Base-by-base conservation (phyloP, 2,113 vertebrate species). In the Henicopernis longicauda region DNA sequence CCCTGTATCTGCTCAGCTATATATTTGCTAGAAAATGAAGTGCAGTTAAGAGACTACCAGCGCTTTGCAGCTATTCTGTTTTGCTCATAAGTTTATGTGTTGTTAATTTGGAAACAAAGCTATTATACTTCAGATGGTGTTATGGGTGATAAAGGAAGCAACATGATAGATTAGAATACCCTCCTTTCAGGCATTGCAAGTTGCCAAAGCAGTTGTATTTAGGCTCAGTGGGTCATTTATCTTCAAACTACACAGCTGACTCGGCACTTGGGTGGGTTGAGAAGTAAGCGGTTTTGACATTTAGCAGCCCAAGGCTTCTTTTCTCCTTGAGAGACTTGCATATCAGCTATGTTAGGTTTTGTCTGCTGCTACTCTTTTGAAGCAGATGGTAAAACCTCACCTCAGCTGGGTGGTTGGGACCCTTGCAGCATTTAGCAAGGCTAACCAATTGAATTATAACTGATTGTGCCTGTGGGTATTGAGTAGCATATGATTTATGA, bases 301-400 rank as follows among this genome's bases (percentile, higher is more conserved):
- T 95, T 87, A 94, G 79, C 76, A 86, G 93, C 89, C 97, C 45
- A 77, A 97, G 96, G 92, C 90, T 96, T 94, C 93, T 95, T 96
- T 97, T 95, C 94, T 98, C 89, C 96, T 98, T 97, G 93, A 95
- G 89, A 97, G 84, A 96, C 81, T 96, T 95, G 78, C 82, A 44
- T 72, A 89, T 93, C 93, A 95, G 67, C 73, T 93, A 72, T 32
- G 61, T 72, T 87, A n/a, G 29, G 14, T 95, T 96, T 93, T 90
- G 40, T 90, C 70, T 96, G 62, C 81, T 95, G 71, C 58, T 95
- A 65, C 47, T 89, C 47, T 87, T 97, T 89, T 52, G 82, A 97
- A 97, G 91, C 90, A 98, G 85, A 98, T 97, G 96, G 96, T 42
- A 59, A 96, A 96, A 94, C 72, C 63, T 96, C 90, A 98, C 83